These are phyloP conservation scores for Chrysemys picta DNA, from an alignment of 2,113 vertebrate species.

Conservation along the genomic window DNA sequence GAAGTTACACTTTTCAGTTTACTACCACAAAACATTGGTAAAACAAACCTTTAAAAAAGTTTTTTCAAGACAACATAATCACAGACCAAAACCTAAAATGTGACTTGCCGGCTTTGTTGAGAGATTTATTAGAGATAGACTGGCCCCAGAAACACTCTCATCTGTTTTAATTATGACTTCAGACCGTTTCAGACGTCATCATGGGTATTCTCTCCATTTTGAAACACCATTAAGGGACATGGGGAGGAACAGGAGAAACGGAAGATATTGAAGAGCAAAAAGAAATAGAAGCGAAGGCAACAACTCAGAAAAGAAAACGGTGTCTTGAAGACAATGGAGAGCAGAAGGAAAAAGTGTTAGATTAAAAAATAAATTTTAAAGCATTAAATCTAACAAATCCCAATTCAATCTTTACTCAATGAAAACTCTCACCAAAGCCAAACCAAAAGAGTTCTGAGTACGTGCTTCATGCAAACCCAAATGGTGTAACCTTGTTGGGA, in stretches of 20 bases:
- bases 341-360: fast-evolving
- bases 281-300: fast-evolving
- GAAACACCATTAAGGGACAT: not conserved
- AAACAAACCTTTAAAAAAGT: not conserved
- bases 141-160: not conserved
- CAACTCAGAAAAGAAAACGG: not conserved
- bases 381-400: not conserved
- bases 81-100: not conserved
- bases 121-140: not conserved
- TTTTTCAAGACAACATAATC: not conserved
- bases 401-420: not conserved
- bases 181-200: not conserved
- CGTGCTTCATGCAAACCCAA: fast-evolving
- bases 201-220: not conserved
- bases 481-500: not conserved
- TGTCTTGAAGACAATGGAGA: not conserved
- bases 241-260: fast-evolving
- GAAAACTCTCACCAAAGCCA: not conserved
- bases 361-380: fast-evolving
- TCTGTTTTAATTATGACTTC: not conserved
- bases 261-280: not conserved
- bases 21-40: not conserved
- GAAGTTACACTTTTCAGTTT: not conserved
- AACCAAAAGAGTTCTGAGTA: not conserved
- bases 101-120: not conserved